phyloP scores from a whole-genome alignment of 2,797 vertebrate species.

The Neosalanx taihuensis region DNA sequence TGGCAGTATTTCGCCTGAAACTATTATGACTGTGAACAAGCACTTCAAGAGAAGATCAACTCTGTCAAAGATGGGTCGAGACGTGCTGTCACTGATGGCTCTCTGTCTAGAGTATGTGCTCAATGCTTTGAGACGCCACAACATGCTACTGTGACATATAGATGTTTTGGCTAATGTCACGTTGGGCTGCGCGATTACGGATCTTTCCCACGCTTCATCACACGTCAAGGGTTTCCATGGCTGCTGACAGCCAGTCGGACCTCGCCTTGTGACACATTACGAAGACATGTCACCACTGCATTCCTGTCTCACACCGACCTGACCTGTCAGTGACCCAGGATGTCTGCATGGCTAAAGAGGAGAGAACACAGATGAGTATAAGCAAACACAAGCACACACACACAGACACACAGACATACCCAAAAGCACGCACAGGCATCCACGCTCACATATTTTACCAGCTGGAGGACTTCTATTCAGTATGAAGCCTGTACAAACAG shows the following conservation, averaged over 20 bases:
- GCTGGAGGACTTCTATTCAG: not conserved
- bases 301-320: not conserved
- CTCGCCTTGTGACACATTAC: not conserved
- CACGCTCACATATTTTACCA: not conserved
- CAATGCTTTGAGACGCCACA: too few species aligned
- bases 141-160: too few species aligned
- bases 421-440: constrained; percentile 2
- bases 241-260: not conserved
- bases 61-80: too few species aligned
- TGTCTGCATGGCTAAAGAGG: not conserved
- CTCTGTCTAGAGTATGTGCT: too few species aligned
- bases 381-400: constrained; percentile 1
- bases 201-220: not conserved
- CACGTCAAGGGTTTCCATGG: not conserved
- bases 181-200: constrained; percentile 4
- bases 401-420: not conserved
- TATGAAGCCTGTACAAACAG: not conserved
- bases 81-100: too few species aligned
- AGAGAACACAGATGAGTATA: not conserved
- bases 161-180: constrained; percentile 19
- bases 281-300: not conserved
- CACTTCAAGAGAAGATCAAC: too few species aligned
- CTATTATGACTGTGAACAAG: too few species aligned
- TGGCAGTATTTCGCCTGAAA: too few species aligned
- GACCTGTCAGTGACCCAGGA: constrained; percentile 9